Evolutionary conservation across 2,797 vertebrate species (phyloP), one percentile per base, ranked within the genome.

Genomic region (Acanthornis magna): DNA sequence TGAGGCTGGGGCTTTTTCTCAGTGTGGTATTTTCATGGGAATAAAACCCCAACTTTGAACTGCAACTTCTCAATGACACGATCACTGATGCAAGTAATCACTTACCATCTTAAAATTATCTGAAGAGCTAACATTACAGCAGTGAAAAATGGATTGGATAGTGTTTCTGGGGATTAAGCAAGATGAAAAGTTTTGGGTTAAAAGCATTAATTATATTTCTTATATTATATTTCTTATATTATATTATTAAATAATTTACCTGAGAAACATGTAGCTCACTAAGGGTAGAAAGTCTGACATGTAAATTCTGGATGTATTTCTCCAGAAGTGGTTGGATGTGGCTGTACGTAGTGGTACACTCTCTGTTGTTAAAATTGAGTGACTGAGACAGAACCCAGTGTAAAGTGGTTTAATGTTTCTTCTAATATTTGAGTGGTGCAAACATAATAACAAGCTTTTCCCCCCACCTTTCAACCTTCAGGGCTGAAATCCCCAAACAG

Each of bases 1-100:
- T 36, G 51, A 91, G 95, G 85, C 58, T 93, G 97, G 82, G 93
- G 95, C 86, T 98, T 84, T 92, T 51, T 65, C 72, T 96, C 85
- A 29, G 36, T 72, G 76, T 84, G 57, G 93, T 95, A 75, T 96
- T 96, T 92, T 96, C 87, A 83, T 14, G 70, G 74, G 75, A 53
- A 66, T 76, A 71, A 91, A 91, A 62, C 11, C 36, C 17, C 19
- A 53, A 55, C 50, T 71, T 66, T 54, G 26, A 90, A 58, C 47
- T 38, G 51, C 29, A 36, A 30, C 27, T 20, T 66, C 61, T 81
- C n/a, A 89, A 48, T 73, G 55, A 81, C 20, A 34, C 67, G 55
- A 47, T 76, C 62, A 71, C 54, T 93, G 63, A 73, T 72, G 36
- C 21, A 40, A 51, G 32, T 60, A 58, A 82, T 16, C 32, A 50